Base-by-base conservation (phyloP, 2,113 vertebrate genomes). In the Coptodon bakossiorum region DNA sequence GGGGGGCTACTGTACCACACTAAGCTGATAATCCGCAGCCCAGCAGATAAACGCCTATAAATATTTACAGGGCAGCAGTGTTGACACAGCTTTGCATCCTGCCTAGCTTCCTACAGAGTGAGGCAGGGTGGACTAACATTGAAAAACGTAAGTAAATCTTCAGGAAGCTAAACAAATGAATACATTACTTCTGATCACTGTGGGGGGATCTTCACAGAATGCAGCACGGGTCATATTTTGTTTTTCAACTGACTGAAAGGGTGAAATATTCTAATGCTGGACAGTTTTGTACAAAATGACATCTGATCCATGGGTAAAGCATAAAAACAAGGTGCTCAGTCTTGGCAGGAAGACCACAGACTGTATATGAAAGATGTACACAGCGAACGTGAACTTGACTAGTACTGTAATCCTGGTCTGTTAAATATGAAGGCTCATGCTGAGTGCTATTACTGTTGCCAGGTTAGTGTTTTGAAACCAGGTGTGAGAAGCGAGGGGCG, bases 1-100 rank as follows among this genome's bases (percentile, higher is more conserved):
- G 29, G 45, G 78, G 59, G 81, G 86, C 36, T 36, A 88, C 90
- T 89, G 88, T 87, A 93, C 89, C 86, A 81, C 27, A 2, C 82
- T 93, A 94, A 95, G 92, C 92, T 86, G 90, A 90, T 94, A 95
- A 94, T 94, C 91, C 85, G 11, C 90, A 76, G 66, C 80, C 59
- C 63, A 34, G 89, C 86, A 93, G 90, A 95, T 93, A 93, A 93
- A 93, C 31, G 12, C 59, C 84, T 89, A 86, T 93, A 93, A 93
- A 94, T 94, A 94, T 94, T 94, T 91, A 93, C 86, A 86, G 87
- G 85, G 34, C 36, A 50, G 57, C 22, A 1, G 48, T 73, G 92
- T 85, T 54, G 84, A 86, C 86, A 84, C 53, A 52, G 45, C 45
- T 16, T 76, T 57, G 17, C 63, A 6, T 50, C 7, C 61, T 57